Base-by-base conservation (phyloP, 2,888 invertebrate genomes). In the Eilema caniola region DNA sequence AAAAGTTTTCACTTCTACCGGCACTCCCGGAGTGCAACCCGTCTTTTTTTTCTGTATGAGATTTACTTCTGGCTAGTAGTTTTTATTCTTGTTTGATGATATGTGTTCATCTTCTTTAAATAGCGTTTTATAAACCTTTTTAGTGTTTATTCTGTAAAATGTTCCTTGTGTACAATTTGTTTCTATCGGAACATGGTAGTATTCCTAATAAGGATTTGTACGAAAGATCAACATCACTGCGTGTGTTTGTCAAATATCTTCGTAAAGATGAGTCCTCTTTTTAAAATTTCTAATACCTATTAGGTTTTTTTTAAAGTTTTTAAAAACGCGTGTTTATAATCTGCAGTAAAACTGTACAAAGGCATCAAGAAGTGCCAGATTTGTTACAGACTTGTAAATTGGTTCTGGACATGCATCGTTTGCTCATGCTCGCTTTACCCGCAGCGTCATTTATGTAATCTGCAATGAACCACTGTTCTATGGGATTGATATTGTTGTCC, bases 391-490 rank as follows among this genome's bases (percentile, higher is more conserved):
- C 53, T 53, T 53, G 53, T 8, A n/a, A 53, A n/a, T 53, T 53
- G 47, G 47, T 47, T 20, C 47, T 47, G 53, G 53, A 10, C n/a
- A 20, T n/a, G 53, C n/a, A 53, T 10, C n/a, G n/a, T 20, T 20
- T 41, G n/a, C n/a, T n/a, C 7, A 20, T 20, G 7, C 53, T 10
- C n/a, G n/a, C n/a, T 53, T n/a, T n/a, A 53, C 5, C n/a, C n/a
- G n/a, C n/a, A 53, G 47, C 5, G 20, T 53, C 20, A 53, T 53
- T 53, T 53, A 10, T 53, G 53, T 53, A 8, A 20, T n/a, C 20
- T 10, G n/a, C 53, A 53, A 53, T 53, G 53, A 53, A 53, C n/a
- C n/a, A 53, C 53, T 53, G 53, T 53, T n/a, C n/a, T n/a, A 47
- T 47, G 47, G 20, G 47, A 47, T 47, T 0, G 47, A 20, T 47